Base-by-base conservation (phyloP, 1,140 invertebrate species). In the Trichomalopsis sarcophagae region DNA sequence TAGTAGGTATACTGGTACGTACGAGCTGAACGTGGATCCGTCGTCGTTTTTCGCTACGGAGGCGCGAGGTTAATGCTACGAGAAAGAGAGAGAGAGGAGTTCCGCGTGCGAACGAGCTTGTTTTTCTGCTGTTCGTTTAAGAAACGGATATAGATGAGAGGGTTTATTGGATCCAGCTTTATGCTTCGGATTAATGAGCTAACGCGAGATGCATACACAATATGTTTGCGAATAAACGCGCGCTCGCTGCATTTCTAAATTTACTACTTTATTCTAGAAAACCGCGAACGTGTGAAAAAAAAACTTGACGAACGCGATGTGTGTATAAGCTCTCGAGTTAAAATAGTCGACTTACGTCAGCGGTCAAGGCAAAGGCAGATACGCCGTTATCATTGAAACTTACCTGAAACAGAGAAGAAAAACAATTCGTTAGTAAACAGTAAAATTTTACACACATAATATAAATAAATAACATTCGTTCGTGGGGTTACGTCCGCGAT, bases 351-450 rank as follows among this genome's bases (percentile, higher is more conserved):
- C 80, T 82, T 62, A 82, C 80, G 44, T n/a, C 11, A 82, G 30
- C 33, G 21, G 47, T 36, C n/a, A 50, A 71, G n/a, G 23, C 10
- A 27, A 71, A 17, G 33, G 40, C 36, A 47, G 47, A 1, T 27
- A 14, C 14, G 0, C 23, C 14, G 23, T 50, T 17, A 74, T 36
- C 13, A 10, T n/a, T 62, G 47, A 30, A 76, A 82, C 81, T 82
- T 76, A 82, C 81, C 81, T 82, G 73, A 76, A 82, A 82, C 27
- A 71, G 40, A 71, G 40, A 71, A 81, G 44, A 75, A 44, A 40
- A 75, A 75, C 13, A 71, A n/a, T 4, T 75, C 7, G 36, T 75
- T 44, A 75, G 30, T 17, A n/a, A n/a, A 75, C 33, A 36, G 0
- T 36, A 4, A 36, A 36, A 4, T 36, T 36, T 36, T 36, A 36